These are phyloP conservation scores for Danio tinwini DNA, from an alignment of 2,797 vertebrate species.

Conservation along the genomic window DNA sequence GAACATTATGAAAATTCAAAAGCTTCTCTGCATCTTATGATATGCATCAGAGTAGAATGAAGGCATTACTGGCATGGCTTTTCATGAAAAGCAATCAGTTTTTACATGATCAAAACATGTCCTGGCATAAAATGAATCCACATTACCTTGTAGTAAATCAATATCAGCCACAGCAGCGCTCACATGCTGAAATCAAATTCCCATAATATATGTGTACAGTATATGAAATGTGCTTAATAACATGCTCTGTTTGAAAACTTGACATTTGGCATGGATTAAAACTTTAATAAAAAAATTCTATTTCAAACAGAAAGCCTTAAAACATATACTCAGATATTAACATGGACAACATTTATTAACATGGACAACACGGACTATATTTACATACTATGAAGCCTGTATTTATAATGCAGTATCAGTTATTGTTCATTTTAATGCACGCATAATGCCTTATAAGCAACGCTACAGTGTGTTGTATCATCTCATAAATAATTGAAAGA, in stretches of 20 bases:
- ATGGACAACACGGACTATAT: too few relatives aligned
- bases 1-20: background rate
- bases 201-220: background rate
- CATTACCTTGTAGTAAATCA: background rate
- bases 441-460: too few relatives aligned
- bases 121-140: background rate
- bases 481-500: too few relatives aligned
- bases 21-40: background rate
- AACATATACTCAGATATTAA: background rate
- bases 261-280: background rate
- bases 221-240: background rate
- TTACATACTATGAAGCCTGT: too few relatives aligned
- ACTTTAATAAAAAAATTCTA: background rate
- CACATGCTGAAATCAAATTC: background rate
- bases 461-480: too few relatives aligned
- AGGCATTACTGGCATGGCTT: background rate
- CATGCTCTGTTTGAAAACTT: background rate
- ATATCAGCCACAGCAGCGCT: background rate
- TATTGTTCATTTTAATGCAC: too few relatives aligned
- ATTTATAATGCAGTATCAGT: too few relatives aligned
- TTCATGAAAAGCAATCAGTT: constrained; percentile 33
- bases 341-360: too few relatives aligned
- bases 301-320: constrained; percentile 5
- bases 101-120: constrained; percentile 19
- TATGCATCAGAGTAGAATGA: background rate